These are phyloP conservation scores for Botrylloides violaceus DNA, from an alignment of 23 tunicate genomes.

Conservation along the genomic window DNA sequence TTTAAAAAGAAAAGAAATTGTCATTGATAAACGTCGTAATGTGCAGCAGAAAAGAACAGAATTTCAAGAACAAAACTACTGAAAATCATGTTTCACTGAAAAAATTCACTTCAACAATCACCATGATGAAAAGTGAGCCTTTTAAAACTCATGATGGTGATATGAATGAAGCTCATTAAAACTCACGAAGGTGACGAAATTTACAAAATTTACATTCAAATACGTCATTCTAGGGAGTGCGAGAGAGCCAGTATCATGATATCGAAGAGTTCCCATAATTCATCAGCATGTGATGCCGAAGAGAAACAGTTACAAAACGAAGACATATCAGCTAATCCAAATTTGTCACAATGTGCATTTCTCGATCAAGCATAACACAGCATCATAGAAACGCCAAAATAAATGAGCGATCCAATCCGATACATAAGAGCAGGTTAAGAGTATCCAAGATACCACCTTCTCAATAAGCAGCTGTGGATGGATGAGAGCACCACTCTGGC, in stretches of 20 bases:
- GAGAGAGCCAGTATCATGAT: conserved; percentile 20
- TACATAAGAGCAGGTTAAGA: conserved; percentile 1
- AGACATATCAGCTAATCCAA: too few relatives aligned
- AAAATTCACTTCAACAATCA: background rate
- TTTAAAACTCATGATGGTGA: too few relatives aligned
- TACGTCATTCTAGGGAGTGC: conserved; percentile 16
- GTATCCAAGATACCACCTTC: conserved; percentile 19
- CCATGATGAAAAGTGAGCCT: too few relatives aligned
- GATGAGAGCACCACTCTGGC: background rate
- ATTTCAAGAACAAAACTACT: background rate
- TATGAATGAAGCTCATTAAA: too few relatives aligned
- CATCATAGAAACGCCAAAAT: background rate
- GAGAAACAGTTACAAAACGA: background rate
- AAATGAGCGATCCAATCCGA: background rate
- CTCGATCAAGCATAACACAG: conserved; percentile 7
- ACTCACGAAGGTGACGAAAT: background rate
- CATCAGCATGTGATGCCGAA: too few relatives aligned
- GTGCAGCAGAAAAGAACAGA: conserved; percentile 1
- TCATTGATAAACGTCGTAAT: background rate
- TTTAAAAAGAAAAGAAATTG: background rate
- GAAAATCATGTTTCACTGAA: background rate
- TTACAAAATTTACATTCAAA: background rate
- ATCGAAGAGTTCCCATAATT: too few relatives aligned
- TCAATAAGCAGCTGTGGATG: background rate
- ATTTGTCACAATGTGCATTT: conserved; percentile 37